phyloP scores from a whole-genome alignment of 2,113 vertebrate genomes.

The Struthio camelus region DNA sequence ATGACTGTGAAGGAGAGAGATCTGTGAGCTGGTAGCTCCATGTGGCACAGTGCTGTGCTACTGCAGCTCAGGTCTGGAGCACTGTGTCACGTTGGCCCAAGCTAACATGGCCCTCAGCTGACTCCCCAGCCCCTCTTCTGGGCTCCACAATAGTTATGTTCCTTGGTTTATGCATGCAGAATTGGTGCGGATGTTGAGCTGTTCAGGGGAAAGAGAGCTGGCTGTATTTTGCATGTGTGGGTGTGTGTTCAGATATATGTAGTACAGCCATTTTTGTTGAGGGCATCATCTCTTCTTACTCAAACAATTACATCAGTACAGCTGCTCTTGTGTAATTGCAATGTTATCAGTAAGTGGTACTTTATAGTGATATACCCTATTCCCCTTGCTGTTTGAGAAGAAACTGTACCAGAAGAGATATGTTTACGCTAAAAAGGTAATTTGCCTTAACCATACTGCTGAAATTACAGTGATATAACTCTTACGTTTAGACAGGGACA shows the following conservation, averaged over 20 bases:
- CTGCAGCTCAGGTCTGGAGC: background rate
- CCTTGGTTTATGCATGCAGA: background rate
- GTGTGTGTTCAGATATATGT: background rate
- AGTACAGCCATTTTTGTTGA: background rate
- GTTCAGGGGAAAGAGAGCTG: background rate
- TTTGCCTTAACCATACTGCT: background rate
- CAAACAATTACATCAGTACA: background rate
- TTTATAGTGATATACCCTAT: background rate
- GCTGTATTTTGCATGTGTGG: background rate
- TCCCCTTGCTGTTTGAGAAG: background rate
- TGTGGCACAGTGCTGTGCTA: background rate
- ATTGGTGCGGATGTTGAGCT: background rate
- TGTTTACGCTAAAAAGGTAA: background rate
- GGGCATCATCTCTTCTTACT: background rate
- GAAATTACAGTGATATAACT: background rate
- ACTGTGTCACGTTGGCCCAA: background rate
- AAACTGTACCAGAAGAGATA: background rate
- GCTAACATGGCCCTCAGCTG: fast-evolving
- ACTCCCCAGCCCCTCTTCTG: background rate
- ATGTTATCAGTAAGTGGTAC: background rate
- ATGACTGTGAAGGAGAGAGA: background rate
- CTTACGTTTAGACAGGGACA: background rate
- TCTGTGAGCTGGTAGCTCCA: background rate
- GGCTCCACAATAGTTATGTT: background rate
- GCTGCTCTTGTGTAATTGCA: background rate